A percentile compares a stretch with the other conserved stretches of the same genome.
These are phyloP conservation scores for Pelodytes ibericus DNA, from an alignment of 2,797 vertebrate species.

Conservation along the genomic window DNA sequence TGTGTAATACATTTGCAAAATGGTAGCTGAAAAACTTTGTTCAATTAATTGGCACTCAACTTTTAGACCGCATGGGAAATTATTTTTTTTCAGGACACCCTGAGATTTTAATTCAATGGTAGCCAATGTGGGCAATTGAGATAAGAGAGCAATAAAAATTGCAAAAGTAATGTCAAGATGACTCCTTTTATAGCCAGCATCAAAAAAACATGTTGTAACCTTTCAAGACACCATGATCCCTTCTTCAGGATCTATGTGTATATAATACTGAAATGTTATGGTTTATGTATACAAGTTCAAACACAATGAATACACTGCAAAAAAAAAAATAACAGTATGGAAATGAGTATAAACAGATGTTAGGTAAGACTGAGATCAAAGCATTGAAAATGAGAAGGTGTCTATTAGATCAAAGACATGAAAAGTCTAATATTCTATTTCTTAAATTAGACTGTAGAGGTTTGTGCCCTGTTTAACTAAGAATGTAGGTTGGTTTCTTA, in stretches of 20 bases:
- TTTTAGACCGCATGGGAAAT: too few relatives aligned
- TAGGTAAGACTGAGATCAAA: slow-evolving; percentile 5
- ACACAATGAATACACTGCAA: not conserved
- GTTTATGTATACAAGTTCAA: not conserved
- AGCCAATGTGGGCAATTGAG: too few relatives aligned
- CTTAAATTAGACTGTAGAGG: not conserved
- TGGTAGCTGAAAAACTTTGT: too few relatives aligned
- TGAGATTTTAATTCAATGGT: too few relatives aligned
- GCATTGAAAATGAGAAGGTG: not conserved
- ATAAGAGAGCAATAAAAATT: too few relatives aligned
- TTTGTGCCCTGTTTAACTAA: not conserved
- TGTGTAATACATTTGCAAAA: too few relatives aligned
- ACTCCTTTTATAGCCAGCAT: not conserved
- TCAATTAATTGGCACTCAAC: too few relatives aligned
- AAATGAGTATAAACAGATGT: not conserved
- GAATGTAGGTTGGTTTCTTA: not conserved
- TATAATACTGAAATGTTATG: not conserved
- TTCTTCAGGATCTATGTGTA: not conserved
- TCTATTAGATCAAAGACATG: slow-evolving; percentile 3
- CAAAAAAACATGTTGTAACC: not conserved
- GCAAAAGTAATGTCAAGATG: not conserved
- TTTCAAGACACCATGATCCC: not conserved
- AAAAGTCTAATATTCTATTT: not conserved
- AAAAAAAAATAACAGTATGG: not conserved
- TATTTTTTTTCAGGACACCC: too few relatives aligned